A percentile compares a stretch with the other conserved stretches of the same genome.
Evolutionary conservation across 2,888 invertebrate genomes (phyloP).

Genomic region (Scaptodrosophila latifasciaeformis): DNA sequence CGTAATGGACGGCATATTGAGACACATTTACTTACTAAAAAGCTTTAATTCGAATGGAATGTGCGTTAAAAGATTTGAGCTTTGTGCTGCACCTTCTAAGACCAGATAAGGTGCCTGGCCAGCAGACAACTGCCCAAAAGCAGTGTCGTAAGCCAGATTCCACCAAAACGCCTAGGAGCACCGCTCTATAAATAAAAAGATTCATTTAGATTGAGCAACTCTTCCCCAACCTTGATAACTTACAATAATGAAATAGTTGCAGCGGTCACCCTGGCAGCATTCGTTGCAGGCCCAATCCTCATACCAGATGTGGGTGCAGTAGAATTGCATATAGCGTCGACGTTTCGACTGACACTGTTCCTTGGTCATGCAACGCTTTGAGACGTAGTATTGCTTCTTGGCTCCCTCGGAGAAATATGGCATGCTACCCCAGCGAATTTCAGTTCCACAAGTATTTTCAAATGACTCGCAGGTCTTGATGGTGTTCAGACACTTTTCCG

Average conservation of each 20-base stretch:
- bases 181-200: constrained; percentile 37
- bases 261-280: constrained; percentile 96
- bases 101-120: constrained; percentile 9
- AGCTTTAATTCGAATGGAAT: not conserved
- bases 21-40: too few species aligned
- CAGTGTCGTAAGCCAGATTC: constrained; percentile 1
- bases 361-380: constrained; percentile 91
- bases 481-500: constrained; percentile 93
- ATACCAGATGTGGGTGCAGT: constrained; percentile 94
- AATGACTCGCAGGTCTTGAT: constrained; percentile 92
- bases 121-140: too few species aligned
- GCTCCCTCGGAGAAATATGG: constrained; percentile 96
- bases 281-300: constrained; percentile 97
- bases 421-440: constrained; percentile 93
- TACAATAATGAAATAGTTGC: constrained; percentile 96
- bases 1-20: constrained; percentile 33
- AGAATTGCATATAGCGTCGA: constrained; percentile 80
- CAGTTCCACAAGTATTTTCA: constrained; percentile 81
- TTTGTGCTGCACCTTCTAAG: not conserved
- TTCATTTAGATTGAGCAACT: not conserved
- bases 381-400: constrained; percentile 93
- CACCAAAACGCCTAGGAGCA: constrained; percentile 17
- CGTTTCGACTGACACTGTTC: constrained; percentile 85
- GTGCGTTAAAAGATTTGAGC: not conserved
- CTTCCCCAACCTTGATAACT: constrained; percentile 76